Percentiles rank a stretch among this genome's conserved stretches.
These are phyloP conservation scores for Centropristis striata DNA, from an alignment of 2,113 vertebrate species.

Conservation along the genomic window DNA sequence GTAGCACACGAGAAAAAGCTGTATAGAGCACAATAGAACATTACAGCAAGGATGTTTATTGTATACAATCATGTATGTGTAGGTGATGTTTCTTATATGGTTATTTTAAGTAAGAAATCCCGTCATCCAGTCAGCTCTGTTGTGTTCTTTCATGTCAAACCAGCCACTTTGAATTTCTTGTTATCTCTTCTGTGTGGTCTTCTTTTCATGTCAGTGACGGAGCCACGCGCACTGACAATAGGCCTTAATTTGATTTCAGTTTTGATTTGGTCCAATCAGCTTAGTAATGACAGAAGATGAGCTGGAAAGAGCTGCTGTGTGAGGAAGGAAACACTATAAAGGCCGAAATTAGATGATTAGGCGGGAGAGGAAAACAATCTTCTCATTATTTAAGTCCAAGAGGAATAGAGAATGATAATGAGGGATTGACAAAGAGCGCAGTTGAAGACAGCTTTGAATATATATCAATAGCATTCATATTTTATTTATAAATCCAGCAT, in stretches of 20 bases:
- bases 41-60: background rate
- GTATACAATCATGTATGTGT: background rate
- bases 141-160: slow-evolving; percentile 61
- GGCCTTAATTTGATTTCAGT: slow-evolving; percentile 81
- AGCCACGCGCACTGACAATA: slow-evolving; percentile 55
- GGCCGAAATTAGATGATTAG: slow-evolving; percentile 73
- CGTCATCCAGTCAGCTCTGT: slow-evolving; percentile 23
- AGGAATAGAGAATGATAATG: slow-evolving; percentile 66
- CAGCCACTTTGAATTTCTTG: slow-evolving; percentile 61
- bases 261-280: slow-evolving; percentile 73
- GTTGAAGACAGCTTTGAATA: slow-evolving; percentile 46
- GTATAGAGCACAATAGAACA: background rate
- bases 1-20: background rate
- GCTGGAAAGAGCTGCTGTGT: slow-evolving; percentile 39
- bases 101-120: slow-evolving; percentile 36
- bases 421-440: slow-evolving; percentile 53
- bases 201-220: slow-evolving; percentile 60
- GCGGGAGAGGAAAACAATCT: slow-evolving; percentile 66
- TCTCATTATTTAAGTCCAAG: slow-evolving; percentile 73
- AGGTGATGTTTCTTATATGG: slow-evolving; percentile 19
- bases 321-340: slow-evolving; percentile 65
- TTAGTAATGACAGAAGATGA: slow-evolving; percentile 57
- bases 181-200: slow-evolving; percentile 66
- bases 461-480: slow-evolving; percentile 41
- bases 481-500: slow-evolving; percentile 43